Evolutionary conservation across 1,140 invertebrate genomes (phyloP), one percentile per base, ranked within the genome.

Genomic region (Aphelinus atriplicis): DNA sequence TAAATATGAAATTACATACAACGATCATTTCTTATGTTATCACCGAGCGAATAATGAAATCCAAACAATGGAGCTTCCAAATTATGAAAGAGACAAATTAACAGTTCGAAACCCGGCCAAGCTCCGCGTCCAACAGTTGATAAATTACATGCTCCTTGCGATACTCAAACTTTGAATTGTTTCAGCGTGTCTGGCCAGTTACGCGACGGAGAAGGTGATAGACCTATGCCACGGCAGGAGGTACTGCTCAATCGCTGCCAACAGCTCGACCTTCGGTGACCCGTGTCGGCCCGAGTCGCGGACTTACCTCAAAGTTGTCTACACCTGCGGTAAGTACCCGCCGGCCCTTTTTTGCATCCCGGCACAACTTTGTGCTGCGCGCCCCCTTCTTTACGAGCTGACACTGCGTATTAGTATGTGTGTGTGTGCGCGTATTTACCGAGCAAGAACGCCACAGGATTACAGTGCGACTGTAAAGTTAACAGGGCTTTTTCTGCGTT

Each of bases 221-320:
- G 90, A 93, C 81, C 91, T 94, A 78, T 97, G 96, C 86, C 96
- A 97, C 84, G 96, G 96, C 7, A 94, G 95, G 84, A 90, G 95
- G 68, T 90, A 91, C 55, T 97, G 96, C 85, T 92, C 92, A 47
- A 87, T 98, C 55, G 91, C 92, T 7, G 95, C 95, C 1, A 94
- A 96, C 84, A 91, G 93, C 61, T 91, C 93, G 68, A 95, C 95
- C 71, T 97, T 97, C 85, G 95, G 95, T 45, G 94, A 93, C 80
- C 95, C 96, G 0, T 97, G 96, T 84, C 90, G 92, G 68, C 90
- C 92, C 0, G 92, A 94, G 68, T 95, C 95, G 77, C 90, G 93
- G 72, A 95, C 95, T 87, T 97, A 97, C 88, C 91, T 98, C 78
- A 96, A 95, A 89, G 94, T 97, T 76, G 94, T 96, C 78, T 97